phyloP scores from a whole-genome alignment of 2,113 vertebrate species.

The Zootoca vivipara region DNA sequence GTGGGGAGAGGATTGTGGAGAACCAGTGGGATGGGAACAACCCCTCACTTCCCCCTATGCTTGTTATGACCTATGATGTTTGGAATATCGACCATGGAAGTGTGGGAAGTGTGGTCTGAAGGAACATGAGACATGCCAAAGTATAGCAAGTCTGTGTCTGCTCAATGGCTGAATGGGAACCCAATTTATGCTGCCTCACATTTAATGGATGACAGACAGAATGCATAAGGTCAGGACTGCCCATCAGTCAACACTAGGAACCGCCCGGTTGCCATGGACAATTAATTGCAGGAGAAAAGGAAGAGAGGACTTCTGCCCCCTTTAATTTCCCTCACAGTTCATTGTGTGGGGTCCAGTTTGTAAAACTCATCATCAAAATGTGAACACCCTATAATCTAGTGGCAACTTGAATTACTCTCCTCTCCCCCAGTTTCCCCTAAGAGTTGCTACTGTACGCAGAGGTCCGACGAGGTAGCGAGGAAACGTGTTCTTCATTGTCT shows the following conservation, averaged over 20 bases:
- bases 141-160: background rate
- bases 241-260: background rate
- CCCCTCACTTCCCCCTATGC: background rate
- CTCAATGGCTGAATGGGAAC: background rate
- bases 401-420: background rate
- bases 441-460: background rate
- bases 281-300: background rate
- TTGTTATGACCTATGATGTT: background rate
- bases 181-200: background rate
- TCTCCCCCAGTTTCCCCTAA: background rate
- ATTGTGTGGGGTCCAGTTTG: background rate
- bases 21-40: background rate
- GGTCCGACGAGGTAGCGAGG: background rate
- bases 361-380: background rate
- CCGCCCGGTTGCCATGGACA: background rate
- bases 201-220: background rate
- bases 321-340: constrained; percentile 29
- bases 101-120: background rate
- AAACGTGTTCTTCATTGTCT: constrained; percentile 12
- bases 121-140: background rate
- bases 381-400: background rate
- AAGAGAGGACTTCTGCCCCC: background rate
- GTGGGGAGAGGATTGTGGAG: background rate
- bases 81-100: background rate
- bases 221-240: background rate